These are phyloP conservation scores for Setipinna tenuifilis DNA, from an alignment of 2,797 vertebrate genomes.

Conservation along the genomic window DNA sequence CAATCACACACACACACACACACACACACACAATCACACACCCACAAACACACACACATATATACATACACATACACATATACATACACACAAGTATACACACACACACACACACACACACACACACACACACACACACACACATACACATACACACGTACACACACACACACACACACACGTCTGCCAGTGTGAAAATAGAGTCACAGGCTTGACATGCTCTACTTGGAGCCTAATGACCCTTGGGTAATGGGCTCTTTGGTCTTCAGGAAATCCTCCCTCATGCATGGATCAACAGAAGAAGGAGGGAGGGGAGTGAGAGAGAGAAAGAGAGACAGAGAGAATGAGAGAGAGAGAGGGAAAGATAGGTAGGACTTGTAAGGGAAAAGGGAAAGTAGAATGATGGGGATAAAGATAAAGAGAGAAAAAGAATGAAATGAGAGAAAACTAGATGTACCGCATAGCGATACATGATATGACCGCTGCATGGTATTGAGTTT, in stretches of 20 bases:
- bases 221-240: conserved; percentile 81
- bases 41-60: conserved; percentile 12
- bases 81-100: conserved; percentile 37
- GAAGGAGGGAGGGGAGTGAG: conserved; percentile 50
- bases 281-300: conserved; percentile 75
- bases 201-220: conserved; percentile 74
- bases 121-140: conserved; percentile 18
- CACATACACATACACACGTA: conserved; percentile 43
- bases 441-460: not conserved
- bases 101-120: conserved; percentile 29
- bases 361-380: not conserved
- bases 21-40: conserved; percentile 33
- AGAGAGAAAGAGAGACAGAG: conserved; percentile 67
- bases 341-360: conserved; percentile 20
- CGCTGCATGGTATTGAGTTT: too few species aligned
- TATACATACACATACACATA: conserved; percentile 41
- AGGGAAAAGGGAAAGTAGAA: conserved; percentile 50
- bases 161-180: conserved; percentile 34
- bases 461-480: too few species aligned
- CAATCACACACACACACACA: conserved; percentile 38
- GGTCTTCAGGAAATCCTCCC: conserved; percentile 78
- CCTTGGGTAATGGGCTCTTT: conserved; percentile 80
- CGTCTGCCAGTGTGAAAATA: conserved; percentile 66
- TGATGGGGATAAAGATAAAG: conserved; percentile 61
- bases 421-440: conserved; percentile 55